phyloP scores from a whole-genome alignment of 2,888 invertebrate genomes.

The Hemicrepidius hirtus region DNA sequence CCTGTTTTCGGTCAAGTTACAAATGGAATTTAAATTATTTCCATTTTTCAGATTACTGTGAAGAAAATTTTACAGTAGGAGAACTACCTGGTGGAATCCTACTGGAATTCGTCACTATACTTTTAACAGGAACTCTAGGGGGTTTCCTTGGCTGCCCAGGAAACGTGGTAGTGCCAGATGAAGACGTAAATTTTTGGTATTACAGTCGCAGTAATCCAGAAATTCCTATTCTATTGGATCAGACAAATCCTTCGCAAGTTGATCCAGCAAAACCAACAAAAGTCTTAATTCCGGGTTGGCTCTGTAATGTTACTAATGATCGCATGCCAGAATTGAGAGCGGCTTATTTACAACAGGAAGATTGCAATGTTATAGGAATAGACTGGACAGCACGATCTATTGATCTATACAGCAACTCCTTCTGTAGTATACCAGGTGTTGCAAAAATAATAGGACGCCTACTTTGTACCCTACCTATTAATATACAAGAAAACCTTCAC shows the following conservation, averaged over 20 bases:
- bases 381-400: conserved; percentile 36
- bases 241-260: background rate
- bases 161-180: background rate
- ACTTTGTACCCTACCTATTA: background rate
- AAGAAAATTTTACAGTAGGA: conserved; percentile 5
- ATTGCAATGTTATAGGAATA: conserved; percentile 32
- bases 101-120: background rate
- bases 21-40: too few species aligned
- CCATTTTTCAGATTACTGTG: conserved; percentile 24
- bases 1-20: too few species aligned
- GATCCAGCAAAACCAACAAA: background rate
- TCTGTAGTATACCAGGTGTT: background rate
- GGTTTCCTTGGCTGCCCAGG: conserved; percentile 13
- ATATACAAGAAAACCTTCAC: background rate
- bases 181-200: conserved; percentile 9
- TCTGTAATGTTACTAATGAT: conserved; percentile 37
- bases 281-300: conserved; percentile 33
- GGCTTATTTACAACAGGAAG: conserved; percentile 38
- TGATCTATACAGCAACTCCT: conserved; percentile 25
- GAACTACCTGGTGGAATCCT: conserved; percentile 21
- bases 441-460: background rate
- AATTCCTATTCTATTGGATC: background rate
- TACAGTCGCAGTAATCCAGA: conserved; percentile 6
- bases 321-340: conserved; percentile 36
- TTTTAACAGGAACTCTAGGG: background rate